A percentile compares a stretch with the other conserved stretches of the same genome.
phyloP scores from a whole-genome alignment of 2,888 invertebrate genomes.

The Frankliniella fusca region DNA sequence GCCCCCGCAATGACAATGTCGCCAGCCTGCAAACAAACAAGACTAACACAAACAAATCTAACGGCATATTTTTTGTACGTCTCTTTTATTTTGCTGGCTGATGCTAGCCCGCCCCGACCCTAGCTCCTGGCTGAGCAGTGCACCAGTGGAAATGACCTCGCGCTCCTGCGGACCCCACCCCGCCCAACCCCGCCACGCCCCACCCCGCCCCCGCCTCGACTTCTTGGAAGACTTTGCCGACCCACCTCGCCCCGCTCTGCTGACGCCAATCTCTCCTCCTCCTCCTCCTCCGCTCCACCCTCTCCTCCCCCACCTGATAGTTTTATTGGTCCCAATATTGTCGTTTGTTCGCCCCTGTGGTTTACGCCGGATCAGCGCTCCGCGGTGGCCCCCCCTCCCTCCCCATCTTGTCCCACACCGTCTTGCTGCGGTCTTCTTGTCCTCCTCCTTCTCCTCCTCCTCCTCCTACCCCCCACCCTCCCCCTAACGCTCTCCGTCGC shows the following conservation, averaged over 20 bases:
- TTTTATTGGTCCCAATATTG: constrained; percentile 26
- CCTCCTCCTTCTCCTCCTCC: background rate
- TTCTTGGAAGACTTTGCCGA: background rate
- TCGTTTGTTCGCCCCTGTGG: constrained; percentile 23
- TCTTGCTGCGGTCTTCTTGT: background rate
- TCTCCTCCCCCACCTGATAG: background rate
- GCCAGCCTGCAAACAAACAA: too few species aligned
- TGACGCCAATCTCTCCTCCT: background rate
- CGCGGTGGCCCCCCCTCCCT: background rate
- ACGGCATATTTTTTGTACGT: background rate
- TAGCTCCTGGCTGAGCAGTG: background rate
- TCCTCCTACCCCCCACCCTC: too few species aligned
- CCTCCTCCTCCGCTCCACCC: background rate
- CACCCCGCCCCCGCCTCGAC: background rate
- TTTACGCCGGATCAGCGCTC: constrained; percentile 18
- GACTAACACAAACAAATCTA: background rate
- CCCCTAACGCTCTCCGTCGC: too few species aligned
- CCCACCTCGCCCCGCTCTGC: background rate
- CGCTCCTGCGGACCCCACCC: background rate
- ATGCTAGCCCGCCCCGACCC: background rate
- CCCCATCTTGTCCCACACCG: background rate
- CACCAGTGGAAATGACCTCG: background rate
- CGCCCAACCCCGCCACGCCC: background rate
- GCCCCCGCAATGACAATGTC: too few species aligned
- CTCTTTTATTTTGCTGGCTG: background rate